phyloP scores from a whole-genome alignment of 2,888 invertebrate genomes.

The Drosophila fungiperda region DNA sequence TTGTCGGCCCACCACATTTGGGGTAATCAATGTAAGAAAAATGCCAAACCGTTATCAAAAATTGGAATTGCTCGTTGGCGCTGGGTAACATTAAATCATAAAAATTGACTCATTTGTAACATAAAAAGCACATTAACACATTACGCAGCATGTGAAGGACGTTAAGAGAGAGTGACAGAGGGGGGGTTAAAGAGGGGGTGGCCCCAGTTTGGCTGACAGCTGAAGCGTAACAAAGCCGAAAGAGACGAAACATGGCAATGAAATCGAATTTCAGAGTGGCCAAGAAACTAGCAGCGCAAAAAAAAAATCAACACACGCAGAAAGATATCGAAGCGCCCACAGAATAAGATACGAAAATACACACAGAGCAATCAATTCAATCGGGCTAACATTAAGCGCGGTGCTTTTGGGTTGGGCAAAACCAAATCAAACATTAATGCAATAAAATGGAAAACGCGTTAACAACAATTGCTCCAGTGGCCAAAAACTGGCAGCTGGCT shows the following conservation, averaged over 20 bases:
- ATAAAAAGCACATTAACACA: constrained; percentile 84
- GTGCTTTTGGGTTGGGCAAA: constrained; percentile 42
- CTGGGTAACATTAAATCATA: constrained; percentile 80
- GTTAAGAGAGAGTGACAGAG: constrained; percentile 6
- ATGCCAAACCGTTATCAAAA: constrained; percentile 77
- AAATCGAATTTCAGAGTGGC: constrained; percentile 54
- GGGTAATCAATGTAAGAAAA: constrained; percentile 65
- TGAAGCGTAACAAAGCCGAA: constrained; percentile 54
- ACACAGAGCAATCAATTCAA: constrained; percentile 69
- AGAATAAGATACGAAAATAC: constrained; percentile 25
- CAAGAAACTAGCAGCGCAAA: constrained; percentile 38
- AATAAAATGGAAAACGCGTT: constrained; percentile 83
- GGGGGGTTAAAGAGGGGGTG: background rate
- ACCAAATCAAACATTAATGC: constrained; percentile 82
- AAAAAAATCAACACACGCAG: constrained; percentile 31
- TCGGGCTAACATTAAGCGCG: constrained; percentile 47
- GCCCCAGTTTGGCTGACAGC: constrained; percentile 53
- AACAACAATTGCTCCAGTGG: constrained; percentile 78
- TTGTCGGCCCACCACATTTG: constrained; percentile 17
- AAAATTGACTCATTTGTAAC: constrained; percentile 83
- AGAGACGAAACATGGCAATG: constrained; percentile 30
- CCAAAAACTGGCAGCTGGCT: constrained; percentile 49
- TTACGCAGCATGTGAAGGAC: constrained; percentile 57
- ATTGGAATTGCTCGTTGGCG: constrained; percentile 49
- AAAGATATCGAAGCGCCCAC: constrained; percentile 23